Base-by-base conservation (phyloP, 2,113 vertebrate genomes). In the Cnemophilus loriae region DNA sequence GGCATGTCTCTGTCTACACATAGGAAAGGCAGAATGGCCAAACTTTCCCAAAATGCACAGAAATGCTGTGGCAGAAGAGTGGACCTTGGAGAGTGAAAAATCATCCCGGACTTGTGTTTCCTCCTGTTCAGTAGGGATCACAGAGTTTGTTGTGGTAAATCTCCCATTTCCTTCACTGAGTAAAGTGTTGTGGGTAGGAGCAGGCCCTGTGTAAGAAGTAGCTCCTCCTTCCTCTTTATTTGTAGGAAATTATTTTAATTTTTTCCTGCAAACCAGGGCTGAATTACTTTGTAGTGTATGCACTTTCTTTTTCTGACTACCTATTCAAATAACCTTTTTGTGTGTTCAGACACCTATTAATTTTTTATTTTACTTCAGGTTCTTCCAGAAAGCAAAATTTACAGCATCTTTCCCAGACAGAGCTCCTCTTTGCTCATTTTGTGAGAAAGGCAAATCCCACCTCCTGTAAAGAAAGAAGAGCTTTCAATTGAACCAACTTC, bases 381-480 rank as follows among this genome's bases (percentile, higher is more conserved):
- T 92, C 23, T 84, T 84, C 44, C 44, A 55, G 47, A 64, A 77
- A 86, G 21, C 3, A n/a, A 78, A 84, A 39, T 13, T 32, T 33
- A 49, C 0, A 3, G 6, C 1, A 1, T 32, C 26, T 17, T 55
- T 55, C 19, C 39, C 1, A 0, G 26, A 32, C 2, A 17, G 6
- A 78, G 3, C 1, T 69, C 22, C 5, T 16, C 27, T 49, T 16
- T 47, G 16, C 16, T 60, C 7, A 2, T 30, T 75, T 57, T 56
- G 19, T 24, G 37, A 68, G 42, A 27, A 24, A 67, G 24, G 17
- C 1, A 47, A 75, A 81, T 68, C 2, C 1, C 11, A 57, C 32
- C 32, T 46, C 8, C 24, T 27, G 12, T 35, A 59, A 68, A 68
- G n/a, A 56, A 50, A 55, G 10, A 23, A 65, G 77, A 80, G 6